Evolutionary conservation across 2,888 invertebrate genomes (phyloP).

Genomic region (Pristionchus exspectatus): DNA sequence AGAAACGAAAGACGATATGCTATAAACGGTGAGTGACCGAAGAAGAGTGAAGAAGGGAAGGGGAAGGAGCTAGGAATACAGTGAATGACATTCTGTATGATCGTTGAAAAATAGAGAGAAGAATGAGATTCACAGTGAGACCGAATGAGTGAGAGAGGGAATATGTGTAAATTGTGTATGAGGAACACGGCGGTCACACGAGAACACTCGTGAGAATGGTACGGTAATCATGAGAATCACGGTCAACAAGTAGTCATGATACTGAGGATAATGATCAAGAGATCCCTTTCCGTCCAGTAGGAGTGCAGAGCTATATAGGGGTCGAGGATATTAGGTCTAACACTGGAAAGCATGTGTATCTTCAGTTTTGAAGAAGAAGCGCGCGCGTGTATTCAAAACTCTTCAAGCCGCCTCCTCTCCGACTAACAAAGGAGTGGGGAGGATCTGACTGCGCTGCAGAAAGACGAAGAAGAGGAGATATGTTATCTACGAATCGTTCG

Average conservation of each 20-base stretch:
- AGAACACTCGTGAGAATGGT: neutral
- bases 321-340: too few species aligned
- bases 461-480: neutral
- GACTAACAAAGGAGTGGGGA: neutral
- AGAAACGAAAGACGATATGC: neutral
- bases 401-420: neutral
- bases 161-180: neutral
- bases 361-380: neutral
- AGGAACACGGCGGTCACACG: neutral
- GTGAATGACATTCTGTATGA: neutral
- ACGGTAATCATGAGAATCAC: neutral
- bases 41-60: neutral
- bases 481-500: neutral
- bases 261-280: neutral
- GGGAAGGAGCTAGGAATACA: neutral
- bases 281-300: neutral
- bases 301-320: too few species aligned
- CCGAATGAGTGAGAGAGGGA: neutral
- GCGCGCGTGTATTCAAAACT: neutral
- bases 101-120: slow-evolving; percentile 3
- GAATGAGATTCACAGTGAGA: slow-evolving; percentile 14
- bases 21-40: neutral
- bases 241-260: neutral
- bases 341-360: neutral
- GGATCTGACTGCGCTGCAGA: neutral